Evolutionary conservation across 2,797 vertebrate genomes (phyloP).

Genomic region (Cyprinella venusta): DNA sequence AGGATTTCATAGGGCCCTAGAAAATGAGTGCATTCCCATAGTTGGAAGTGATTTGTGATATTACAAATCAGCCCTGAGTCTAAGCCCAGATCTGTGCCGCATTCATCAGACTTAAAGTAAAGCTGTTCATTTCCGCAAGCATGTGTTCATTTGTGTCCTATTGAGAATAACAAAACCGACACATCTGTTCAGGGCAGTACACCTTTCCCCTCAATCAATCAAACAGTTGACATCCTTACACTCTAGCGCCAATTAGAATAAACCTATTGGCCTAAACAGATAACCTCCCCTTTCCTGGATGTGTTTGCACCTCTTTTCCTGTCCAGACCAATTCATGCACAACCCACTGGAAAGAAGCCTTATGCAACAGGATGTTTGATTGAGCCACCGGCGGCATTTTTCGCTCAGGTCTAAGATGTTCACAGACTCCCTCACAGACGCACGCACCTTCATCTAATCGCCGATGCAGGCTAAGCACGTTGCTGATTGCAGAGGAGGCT

Average conservation of each 20-base stretch:
- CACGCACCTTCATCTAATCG: constrained; percentile 63
- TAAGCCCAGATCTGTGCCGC: constrained; percentile 38
- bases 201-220: constrained; percentile 18
- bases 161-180: constrained; percentile 27
- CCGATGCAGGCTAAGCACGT: constrained; percentile 59
- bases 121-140: constrained; percentile 38
- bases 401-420: constrained; percentile 47
- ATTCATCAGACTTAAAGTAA: constrained; percentile 47
- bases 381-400: constrained; percentile 41
- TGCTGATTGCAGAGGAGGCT: constrained; percentile 69
- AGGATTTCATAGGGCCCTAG: no score
- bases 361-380: constrained; percentile 51
- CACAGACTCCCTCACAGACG: constrained; percentile 33
- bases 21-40: constrained; percentile 14
- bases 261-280: constrained; percentile 24
- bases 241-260: constrained; percentile 40
- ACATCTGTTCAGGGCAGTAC: constrained; percentile 27
- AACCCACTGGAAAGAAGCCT: constrained; percentile 50
- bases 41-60: constrained; percentile 44
- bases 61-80: constrained; percentile 44
- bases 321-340: constrained; percentile 51
- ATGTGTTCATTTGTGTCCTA: constrained; percentile 27
- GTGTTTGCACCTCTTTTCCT: constrained; percentile 45
- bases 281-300: constrained; percentile 40
- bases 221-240: constrained; percentile 20